Evolutionary conservation across 2,113 vertebrate species (phyloP).

Genomic region (Podarcis raffonei): DNA sequence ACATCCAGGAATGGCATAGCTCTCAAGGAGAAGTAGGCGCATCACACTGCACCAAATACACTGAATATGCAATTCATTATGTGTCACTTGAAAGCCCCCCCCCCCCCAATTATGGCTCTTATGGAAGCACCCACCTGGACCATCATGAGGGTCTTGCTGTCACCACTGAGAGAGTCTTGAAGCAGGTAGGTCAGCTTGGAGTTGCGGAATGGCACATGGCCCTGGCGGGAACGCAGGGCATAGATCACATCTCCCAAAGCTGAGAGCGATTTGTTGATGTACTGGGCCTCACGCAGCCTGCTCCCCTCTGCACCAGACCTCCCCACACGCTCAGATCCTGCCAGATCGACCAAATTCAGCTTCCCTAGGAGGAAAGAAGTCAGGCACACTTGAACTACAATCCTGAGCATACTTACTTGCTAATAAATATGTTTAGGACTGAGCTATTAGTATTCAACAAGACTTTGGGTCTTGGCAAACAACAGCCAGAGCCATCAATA

Average conservation of each 20-base stretch:
- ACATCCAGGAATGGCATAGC: no score
- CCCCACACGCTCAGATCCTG: conserved; percentile 91
- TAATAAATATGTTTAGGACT: not conserved
- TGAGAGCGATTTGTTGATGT: conserved; percentile 95
- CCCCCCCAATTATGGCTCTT: no score
- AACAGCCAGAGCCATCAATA: not conserved
- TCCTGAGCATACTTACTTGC: no score
- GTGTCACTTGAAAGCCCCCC: not conserved
- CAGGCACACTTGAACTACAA: not conserved
- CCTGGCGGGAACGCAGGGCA: conserved; percentile 87
- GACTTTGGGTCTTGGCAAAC: no score
- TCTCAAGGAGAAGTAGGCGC: not conserved
- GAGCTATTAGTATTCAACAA: not conserved
- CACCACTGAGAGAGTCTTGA: conserved; percentile 92
- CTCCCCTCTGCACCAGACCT: conserved; percentile 92
- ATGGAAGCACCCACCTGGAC: conserved; percentile 84
- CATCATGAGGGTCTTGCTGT: conserved; percentile 98
- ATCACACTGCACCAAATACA: not conserved
- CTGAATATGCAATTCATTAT: no score
- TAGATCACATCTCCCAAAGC: conserved; percentile 94
- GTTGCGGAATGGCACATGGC: conserved; percentile 95
- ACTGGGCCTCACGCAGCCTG: conserved; percentile 91
- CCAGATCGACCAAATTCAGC: conserved; percentile 96
- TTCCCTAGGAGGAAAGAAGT: conserved; percentile 77
- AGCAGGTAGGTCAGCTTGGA: conserved; percentile 98